Percentiles rank a stretch among this genome's conserved stretches.
Evolutionary conservation across 2,797 vertebrate genomes (phyloP).

Genomic region (Sitta carolinensis): DNA sequence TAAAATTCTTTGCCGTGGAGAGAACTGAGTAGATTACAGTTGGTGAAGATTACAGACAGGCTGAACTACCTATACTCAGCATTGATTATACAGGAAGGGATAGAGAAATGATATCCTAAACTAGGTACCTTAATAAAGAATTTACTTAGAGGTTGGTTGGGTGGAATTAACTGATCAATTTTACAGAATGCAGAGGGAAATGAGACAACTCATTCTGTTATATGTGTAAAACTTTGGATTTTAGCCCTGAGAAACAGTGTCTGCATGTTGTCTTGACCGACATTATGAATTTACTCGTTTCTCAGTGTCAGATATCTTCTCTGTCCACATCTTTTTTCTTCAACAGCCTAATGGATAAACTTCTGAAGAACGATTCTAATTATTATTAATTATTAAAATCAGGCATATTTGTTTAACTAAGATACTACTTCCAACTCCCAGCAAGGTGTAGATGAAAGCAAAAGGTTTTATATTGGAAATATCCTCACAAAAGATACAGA

Average conservation of each 20-base stretch:
- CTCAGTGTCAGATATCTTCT: neutral
- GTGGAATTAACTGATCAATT: neutral
- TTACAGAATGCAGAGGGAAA: neutral
- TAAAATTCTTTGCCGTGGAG: neutral
- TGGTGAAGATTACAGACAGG: neutral
- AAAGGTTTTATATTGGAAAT: neutral
- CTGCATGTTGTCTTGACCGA: neutral
- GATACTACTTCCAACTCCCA: neutral
- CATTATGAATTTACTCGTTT: neutral
- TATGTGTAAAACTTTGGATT: neutral
- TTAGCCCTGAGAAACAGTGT: neutral
- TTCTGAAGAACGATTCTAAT: neutral
- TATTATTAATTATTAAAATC: neutral
- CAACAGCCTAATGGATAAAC: neutral
- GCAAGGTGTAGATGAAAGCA: neutral
- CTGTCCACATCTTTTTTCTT: neutral
- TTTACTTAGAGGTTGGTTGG: neutral
- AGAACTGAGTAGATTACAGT: neutral
- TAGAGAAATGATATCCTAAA: neutral
- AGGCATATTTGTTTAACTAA: neutral
- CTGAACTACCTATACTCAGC: neutral
- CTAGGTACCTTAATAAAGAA: neutral
- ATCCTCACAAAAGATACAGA: neutral
- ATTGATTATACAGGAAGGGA: neutral
- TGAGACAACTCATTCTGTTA: accelerated